Conservation (phyloP, 2,797 vertebrate species). For the Labeo calbasu region DNA sequence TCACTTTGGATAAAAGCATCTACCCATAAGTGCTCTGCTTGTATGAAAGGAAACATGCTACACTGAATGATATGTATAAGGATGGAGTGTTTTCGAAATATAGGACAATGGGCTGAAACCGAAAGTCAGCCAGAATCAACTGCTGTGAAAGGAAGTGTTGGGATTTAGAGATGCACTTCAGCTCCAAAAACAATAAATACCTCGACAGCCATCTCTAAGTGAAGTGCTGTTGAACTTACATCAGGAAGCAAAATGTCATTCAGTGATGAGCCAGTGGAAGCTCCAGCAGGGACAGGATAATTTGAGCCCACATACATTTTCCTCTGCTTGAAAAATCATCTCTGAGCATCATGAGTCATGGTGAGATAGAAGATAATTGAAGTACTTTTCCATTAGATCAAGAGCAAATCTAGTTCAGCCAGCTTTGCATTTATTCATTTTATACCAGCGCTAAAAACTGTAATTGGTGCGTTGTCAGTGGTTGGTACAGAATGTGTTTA, state of each 20-base stretch:
- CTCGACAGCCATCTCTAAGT: not conserved
- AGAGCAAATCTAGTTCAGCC: not conserved
- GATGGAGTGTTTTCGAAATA: not conserved
- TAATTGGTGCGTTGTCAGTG: not conserved
- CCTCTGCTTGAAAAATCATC: conserved; percentile 2
- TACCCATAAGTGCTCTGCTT: not conserved
- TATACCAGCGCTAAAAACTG: not conserved
- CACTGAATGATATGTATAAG: not conserved
- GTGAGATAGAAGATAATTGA: conserved; percentile 15
- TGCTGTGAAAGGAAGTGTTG: not conserved
- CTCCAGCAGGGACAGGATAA: conserved; percentile 30
- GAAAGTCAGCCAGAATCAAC: not conserved
- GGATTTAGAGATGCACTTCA: not conserved
- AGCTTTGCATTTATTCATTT: not conserved
- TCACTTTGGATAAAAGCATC: not conserved
- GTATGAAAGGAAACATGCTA: not conserved
- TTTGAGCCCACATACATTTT: conserved; percentile 42
- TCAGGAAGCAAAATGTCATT: conserved; percentile 28
- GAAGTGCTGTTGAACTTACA: not conserved
- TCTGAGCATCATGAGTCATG: conserved; percentile 20
- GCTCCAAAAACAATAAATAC: not conserved
- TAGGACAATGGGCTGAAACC: not conserved
- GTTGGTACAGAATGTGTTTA: not conserved
- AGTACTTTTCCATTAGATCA: conserved; percentile 14
- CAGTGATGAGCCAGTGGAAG: conserved; percentile 40